Percentiles rank a stretch among this genome's conserved stretches.
These are phyloP conservation scores for Conomelus anceps DNA, from an alignment of 2,888 invertebrate genomes.

Conservation along the genomic window DNA sequence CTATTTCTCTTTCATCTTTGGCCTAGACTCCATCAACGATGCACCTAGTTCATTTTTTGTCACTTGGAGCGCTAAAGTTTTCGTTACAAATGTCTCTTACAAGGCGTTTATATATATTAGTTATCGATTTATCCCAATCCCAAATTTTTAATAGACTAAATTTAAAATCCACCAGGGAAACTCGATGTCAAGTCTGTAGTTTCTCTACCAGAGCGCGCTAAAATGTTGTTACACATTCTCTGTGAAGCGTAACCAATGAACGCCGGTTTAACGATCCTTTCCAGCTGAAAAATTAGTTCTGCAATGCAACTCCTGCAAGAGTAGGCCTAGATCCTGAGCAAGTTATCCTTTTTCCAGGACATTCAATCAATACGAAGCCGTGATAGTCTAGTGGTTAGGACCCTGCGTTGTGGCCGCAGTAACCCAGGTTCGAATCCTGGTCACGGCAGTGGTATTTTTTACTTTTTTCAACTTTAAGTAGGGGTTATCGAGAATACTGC, in stretches of 20 bases:
- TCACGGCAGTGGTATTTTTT: neutral
- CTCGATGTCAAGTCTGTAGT: neutral
- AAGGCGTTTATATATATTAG: too few relatives aligned
- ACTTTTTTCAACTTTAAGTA: neutral
- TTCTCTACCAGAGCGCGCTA: neutral
- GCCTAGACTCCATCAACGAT: too few relatives aligned
- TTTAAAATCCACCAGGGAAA: too few relatives aligned
- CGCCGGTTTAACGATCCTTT: neutral
- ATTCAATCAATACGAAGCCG: neutral
- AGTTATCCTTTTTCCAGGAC: neutral
- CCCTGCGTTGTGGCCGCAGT: neutral
- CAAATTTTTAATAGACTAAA: too few relatives aligned
- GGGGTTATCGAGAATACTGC: neutral
- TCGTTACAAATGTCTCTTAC: too few relatives aligned
- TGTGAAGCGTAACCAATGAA: neutral
- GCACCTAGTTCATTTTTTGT: too few relatives aligned
- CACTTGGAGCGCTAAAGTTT: too few relatives aligned
- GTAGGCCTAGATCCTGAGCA: neutral
- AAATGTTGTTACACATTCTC: neutral
- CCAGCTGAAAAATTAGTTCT: neutral
- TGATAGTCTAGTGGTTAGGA: neutral
- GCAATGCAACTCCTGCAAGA: too few relatives aligned
- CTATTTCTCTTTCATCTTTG: too few relatives aligned
- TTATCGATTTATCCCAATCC: too few relatives aligned
- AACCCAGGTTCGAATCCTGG: neutral